phyloP scores from a whole-genome alignment of 2,797 vertebrate species.

The Notolepis coatsorum region DNA sequence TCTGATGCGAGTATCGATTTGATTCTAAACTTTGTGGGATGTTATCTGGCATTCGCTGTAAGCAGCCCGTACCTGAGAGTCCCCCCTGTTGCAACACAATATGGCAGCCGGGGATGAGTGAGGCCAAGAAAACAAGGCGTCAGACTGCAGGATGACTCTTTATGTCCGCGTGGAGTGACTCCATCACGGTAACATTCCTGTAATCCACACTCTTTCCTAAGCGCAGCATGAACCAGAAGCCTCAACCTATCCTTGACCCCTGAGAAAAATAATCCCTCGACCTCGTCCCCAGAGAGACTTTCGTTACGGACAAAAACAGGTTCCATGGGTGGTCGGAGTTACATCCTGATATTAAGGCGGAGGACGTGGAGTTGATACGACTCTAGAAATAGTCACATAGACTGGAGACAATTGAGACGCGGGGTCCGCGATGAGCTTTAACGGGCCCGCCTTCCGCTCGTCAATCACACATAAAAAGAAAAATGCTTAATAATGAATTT shows the following conservation, averaged over 20 bases:
- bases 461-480: conserved; percentile 75
- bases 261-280: conserved; percentile 73
- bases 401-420: conserved; percentile 59
- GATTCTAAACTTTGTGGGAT: conserved; percentile 49
- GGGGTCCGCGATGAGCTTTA: conserved; percentile 61
- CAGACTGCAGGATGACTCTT: conserved; percentile 47
- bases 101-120: neutral
- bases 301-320: conserved; percentile 77
- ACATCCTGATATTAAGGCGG: conserved; percentile 75
- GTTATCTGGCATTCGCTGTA: conserved; percentile 2
- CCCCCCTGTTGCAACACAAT: conserved; percentile 16
- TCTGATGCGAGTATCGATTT: conserved; percentile 45
- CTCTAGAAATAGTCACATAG: conserved; percentile 64
- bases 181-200: conserved; percentile 65
- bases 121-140: conserved; percentile 39
- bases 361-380: conserved; percentile 72
- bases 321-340: conserved; percentile 72
- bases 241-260: conserved; percentile 81
- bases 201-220: conserved; percentile 73
- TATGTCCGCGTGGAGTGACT: conserved; percentile 42
- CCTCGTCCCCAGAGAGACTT: conserved; percentile 75
- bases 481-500: conserved; percentile 79
- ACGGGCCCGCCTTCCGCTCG: conserved; percentile 68
- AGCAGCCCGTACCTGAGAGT: conserved; percentile 15
- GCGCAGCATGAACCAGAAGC: conserved; percentile 69